Evolutionary conservation across 2,113 vertebrate genomes (phyloP).

Genomic region (Patagioenas fasciata): DNA sequence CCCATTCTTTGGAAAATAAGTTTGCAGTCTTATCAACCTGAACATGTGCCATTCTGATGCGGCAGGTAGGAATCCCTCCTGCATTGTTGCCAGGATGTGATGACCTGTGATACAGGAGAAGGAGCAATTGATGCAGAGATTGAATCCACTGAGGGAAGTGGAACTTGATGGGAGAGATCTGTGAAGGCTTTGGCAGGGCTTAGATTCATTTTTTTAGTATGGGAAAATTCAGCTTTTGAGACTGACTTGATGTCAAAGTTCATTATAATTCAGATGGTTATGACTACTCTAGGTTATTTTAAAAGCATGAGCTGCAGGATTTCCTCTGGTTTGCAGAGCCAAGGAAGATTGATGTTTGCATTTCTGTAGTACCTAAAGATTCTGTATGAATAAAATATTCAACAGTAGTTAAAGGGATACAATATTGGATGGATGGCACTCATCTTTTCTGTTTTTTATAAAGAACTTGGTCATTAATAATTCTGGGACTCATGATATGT

Average conservation of each 20-base stretch:
- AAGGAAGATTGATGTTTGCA: not conserved
- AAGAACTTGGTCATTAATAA: not conserved
- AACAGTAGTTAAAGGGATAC: not conserved
- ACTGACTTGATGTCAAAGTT: not conserved
- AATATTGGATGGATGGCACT: not conserved
- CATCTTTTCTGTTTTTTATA: not conserved
- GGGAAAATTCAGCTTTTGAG: not conserved
- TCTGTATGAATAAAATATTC: conserved; percentile 26
- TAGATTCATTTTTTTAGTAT: not conserved
- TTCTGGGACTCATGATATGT: not conserved
- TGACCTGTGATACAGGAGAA: not conserved
- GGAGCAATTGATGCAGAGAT: not conserved
- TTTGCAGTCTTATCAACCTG: not conserved
- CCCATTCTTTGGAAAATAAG: not conserved
- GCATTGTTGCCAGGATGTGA: not conserved
- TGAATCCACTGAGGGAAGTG: not conserved
- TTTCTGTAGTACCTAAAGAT: not conserved
- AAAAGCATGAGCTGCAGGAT: not conserved
- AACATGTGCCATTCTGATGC: not conserved
- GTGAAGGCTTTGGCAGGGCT: not conserved
- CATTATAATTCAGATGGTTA: conserved; percentile 14
- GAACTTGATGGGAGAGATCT: not conserved
- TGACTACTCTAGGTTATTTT: not conserved
- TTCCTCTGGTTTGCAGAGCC: not conserved
- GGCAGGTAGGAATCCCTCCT: not conserved